Evolutionary conservation across 2,113 vertebrate species (phyloP).

Genomic region (Shinisaurus crocodilurus): DNA sequence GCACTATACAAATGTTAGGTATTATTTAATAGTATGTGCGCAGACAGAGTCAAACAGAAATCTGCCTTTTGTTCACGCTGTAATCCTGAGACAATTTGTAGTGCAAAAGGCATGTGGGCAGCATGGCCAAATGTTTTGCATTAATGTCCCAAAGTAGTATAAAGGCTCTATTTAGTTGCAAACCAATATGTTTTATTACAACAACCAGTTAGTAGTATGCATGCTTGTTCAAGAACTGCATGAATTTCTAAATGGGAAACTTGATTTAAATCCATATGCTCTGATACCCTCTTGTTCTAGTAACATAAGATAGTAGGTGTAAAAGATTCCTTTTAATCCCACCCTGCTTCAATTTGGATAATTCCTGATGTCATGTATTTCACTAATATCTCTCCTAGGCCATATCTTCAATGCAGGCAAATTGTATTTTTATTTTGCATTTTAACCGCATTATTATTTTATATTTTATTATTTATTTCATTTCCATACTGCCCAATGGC

Average conservation of each 20-base stretch:
- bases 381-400: no score
- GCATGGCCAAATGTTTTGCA: not conserved
- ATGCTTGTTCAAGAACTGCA: not conserved
- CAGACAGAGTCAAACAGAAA: not conserved
- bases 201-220: not conserved
- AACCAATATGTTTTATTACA: not conserved
- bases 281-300: not conserved
- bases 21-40: not conserved
- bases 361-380: no score
- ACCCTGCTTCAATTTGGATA: no score
- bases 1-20: not conserved
- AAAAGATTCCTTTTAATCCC: no score
- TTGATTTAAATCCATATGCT: not conserved
- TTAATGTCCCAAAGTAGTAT: not conserved
- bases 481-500: no score
- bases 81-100: not conserved
- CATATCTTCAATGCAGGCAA: not conserved
- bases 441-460: not conserved
- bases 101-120: not conserved
- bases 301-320: no score
- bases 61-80: no score
- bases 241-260: not conserved
- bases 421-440: not conserved
- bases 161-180: not conserved
- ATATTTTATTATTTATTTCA: no score